phyloP scores from a whole-genome alignment of 1,140 invertebrate genomes.

The Littorina saxatilis region DNA sequence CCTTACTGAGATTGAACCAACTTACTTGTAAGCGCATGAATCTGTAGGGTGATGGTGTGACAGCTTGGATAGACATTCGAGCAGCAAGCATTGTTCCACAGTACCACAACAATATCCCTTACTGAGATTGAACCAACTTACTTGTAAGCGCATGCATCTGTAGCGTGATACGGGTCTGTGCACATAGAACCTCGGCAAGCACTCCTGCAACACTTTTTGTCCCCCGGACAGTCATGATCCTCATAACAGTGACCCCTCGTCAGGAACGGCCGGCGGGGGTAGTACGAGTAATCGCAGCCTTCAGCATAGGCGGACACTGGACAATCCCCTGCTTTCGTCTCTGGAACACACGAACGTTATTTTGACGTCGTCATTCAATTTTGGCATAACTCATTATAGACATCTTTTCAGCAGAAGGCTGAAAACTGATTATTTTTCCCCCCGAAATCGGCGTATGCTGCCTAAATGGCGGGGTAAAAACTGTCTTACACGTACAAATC shows the following conservation, averaged over 20 bases:
- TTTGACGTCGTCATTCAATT: no score
- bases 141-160: conserved; percentile 1
- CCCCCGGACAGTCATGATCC: neutral
- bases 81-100: no score
- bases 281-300: neutral
- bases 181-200: neutral
- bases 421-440: no score
- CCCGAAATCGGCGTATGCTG: no score
- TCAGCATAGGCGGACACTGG: neutral
- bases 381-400: no score
- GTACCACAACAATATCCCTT: neutral
- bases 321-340: neutral
- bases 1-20: neutral
- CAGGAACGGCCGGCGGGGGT: no score
- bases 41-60: no score
- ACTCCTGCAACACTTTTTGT: conserved; percentile 1
- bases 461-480: no score
- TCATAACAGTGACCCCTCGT: neutral
- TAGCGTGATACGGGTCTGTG: neutral
- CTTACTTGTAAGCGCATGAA: conserved; percentile 13
- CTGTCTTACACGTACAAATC: no score
- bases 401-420: no score
- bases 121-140: neutral
- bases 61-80: no score
- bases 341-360: neutral